Evolutionary conservation across 1,140 invertebrate species (phyloP).

Genomic region (Patella vulgata): DNA sequence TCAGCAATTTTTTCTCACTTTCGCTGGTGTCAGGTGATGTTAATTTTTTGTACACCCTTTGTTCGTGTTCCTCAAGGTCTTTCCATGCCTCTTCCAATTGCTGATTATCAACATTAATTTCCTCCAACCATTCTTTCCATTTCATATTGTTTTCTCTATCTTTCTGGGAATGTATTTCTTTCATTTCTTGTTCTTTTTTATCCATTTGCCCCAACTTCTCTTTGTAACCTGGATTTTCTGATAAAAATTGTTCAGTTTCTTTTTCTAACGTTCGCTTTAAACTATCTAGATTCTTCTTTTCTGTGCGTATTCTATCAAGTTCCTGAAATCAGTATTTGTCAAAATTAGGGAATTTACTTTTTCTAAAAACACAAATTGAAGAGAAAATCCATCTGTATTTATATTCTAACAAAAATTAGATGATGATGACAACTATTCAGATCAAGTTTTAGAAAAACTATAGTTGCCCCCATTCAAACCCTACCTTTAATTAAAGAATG

Average conservation of each 20-base stretch:
- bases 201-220: constrained; percentile 33
- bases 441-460: too few species aligned
- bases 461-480: too few species aligned
- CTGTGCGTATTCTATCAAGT: neutral
- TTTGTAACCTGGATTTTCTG: constrained; percentile 32
- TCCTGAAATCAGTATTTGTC: constrained; percentile 10
- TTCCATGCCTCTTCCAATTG: constrained; percentile 54
- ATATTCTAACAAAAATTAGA: too few species aligned
- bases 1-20: constrained; percentile 36
- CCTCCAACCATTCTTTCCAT: constrained; percentile 44
- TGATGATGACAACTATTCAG: too few species aligned
- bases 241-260: constrained; percentile 23
- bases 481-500: too few species aligned
- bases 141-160: constrained; percentile 36
- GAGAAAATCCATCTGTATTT: too few species aligned
- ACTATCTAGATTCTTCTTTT: constrained; percentile 26
- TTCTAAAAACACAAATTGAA: too few species aligned
- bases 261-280: constrained; percentile 23
- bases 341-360: too few species aligned
- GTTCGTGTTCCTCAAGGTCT: constrained; percentile 50
- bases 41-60: constrained; percentile 23
- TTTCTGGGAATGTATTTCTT: constrained; percentile 22
- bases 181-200: constrained; percentile 25
- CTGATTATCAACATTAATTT: constrained; percentile 41
- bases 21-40: constrained; percentile 6